These are phyloP conservation scores for Ceramica pisi DNA, from an alignment of 2,888 invertebrate genomes.

Conservation along the genomic window DNA sequence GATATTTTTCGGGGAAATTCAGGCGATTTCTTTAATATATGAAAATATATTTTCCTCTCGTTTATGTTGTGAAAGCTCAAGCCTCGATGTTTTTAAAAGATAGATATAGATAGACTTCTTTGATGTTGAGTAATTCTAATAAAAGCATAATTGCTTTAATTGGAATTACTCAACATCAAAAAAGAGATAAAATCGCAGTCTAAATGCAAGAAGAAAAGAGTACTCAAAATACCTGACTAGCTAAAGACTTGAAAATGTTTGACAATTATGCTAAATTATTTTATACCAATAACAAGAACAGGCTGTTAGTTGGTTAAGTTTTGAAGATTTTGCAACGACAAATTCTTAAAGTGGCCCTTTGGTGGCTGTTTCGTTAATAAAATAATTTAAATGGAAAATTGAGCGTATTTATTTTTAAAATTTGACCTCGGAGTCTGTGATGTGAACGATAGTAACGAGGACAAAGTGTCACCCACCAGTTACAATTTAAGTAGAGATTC, in stretches of 20 bases:
- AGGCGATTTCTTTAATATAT: conserved; percentile 10
- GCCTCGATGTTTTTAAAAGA: conserved; percentile 18
- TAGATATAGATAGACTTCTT: too few relatives aligned
- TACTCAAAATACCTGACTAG: conserved; percentile 17
- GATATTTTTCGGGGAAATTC: conserved; percentile 2
- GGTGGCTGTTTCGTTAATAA: conserved; percentile 20
- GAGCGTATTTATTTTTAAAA: neutral
- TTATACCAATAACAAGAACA: conserved; percentile 2
- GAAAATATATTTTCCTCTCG: neutral
- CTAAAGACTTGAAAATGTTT: conserved; percentile 10
- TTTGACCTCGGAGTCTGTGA: neutral
- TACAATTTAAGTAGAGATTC: conserved; percentile 27
- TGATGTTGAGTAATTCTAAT: too few relatives aligned
- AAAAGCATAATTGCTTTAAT: conserved; percentile 20
- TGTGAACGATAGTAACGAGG: neutral
- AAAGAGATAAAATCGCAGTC: conserved; percentile 23
- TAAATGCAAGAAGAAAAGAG: too few relatives aligned
- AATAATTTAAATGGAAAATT: conserved; percentile 8
- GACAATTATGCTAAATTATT: conserved; percentile 18
- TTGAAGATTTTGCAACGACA: conserved; percentile 29
- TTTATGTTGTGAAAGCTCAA: conserved; percentile 19
- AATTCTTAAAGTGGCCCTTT: conserved; percentile 30
- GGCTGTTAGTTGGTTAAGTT: conserved; percentile 30
- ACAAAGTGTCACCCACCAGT: conserved; percentile 2
- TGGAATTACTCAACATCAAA: conserved; percentile 39